A percentile compares a stretch with the other conserved stretches of the same genome.
Evolutionary conservation across 2,113 vertebrate species (phyloP).

Genomic region (Sclerurus mexicanus): DNA sequence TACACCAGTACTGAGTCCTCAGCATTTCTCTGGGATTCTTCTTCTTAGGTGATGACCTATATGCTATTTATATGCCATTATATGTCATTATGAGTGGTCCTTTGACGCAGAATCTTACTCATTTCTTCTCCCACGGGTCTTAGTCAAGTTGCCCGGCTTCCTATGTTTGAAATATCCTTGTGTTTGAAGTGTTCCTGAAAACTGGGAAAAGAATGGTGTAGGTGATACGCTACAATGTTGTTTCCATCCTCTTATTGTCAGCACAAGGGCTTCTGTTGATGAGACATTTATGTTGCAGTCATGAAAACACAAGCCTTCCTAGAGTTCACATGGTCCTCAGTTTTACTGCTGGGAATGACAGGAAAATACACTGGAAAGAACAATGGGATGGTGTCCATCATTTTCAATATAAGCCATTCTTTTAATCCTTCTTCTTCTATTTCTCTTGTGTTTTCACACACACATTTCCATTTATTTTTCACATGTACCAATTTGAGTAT

Average conservation of each 20-base stretch:
- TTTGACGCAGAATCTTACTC: background rate
- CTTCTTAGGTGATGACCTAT: background rate
- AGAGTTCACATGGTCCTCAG: background rate
- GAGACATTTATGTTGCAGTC: background rate
- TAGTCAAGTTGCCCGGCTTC: background rate
- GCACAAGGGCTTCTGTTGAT: background rate
- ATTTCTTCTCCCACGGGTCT: background rate
- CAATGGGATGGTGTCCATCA: background rate
- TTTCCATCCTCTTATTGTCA: background rate
- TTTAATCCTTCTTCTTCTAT: background rate
- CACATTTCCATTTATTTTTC: background rate
- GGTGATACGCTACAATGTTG: background rate
- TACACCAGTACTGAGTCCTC: background rate
- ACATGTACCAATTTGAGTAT: background rate
- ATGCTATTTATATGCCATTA: background rate
- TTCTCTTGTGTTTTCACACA: background rate
- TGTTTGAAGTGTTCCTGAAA: background rate
- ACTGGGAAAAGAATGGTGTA: background rate
- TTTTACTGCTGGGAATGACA: background rate
- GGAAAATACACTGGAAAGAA: background rate
- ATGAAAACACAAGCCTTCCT: background rate
- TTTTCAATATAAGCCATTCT: background rate
- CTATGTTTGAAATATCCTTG: background rate
- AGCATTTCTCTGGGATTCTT: background rate
- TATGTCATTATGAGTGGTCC: too few relatives aligned